Percentiles rank a stretch among this genome's conserved stretches.
Conservation (phyloP, 1,140 invertebrate species). For the Leptinotarsa texana region DNA sequence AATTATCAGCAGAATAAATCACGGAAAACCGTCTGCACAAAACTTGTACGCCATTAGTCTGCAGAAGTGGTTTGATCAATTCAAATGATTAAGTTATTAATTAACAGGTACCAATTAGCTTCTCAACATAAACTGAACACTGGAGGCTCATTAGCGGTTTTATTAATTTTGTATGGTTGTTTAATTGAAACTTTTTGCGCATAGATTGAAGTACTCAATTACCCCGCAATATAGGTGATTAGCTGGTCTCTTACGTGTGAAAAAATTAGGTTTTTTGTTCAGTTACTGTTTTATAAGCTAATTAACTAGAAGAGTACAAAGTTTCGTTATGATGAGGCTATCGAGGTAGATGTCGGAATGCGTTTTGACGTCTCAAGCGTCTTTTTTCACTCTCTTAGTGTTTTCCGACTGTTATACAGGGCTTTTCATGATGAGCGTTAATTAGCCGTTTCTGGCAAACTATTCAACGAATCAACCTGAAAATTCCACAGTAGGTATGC, state of each 20-base stretch:
- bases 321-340: no score
- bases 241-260: background rate
- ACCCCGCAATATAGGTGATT: background rate
- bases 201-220: background rate
- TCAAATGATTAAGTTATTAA: slow-evolving; percentile 7
- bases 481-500: no score
- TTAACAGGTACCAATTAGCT: background rate
- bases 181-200: background rate
- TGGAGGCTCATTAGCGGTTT: background rate
- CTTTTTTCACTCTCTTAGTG: no score
- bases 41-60: background rate
- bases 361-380: no score
- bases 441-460: no score
- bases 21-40: background rate
- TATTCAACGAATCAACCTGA: no score
- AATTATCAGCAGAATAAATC: background rate
- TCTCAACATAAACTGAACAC: background rate
- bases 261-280: background rate
- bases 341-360: no score
- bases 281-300: no score
- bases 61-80: background rate
- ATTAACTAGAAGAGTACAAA: no score
- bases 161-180: background rate
- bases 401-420: no score
- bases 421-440: no score